These are phyloP conservation scores for Paratilapia polleni DNA, from an alignment of 2,113 vertebrate species.

Conservation along the genomic window DNA sequence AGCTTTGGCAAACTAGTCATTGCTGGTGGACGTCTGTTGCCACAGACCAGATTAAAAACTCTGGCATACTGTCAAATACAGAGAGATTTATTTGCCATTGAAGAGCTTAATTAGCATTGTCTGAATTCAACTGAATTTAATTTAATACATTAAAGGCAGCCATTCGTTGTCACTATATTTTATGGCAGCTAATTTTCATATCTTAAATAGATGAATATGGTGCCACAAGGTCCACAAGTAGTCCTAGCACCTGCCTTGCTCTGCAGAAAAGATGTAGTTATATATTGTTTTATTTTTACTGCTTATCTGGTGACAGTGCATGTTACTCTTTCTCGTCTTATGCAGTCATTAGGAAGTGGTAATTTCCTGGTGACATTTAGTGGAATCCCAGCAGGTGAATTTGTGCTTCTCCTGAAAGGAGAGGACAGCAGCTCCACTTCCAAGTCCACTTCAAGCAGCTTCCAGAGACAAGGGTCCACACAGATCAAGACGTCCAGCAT, in stretches of 20 bases:
- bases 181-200: background rate
- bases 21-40: too few species aligned
- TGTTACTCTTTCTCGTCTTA: background rate
- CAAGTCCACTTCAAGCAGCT: constrained; percentile 1
- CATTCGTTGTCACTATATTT: background rate
- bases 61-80: too few species aligned
- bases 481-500: constrained; percentile 67
- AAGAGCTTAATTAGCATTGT: too few species aligned
- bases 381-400: constrained; percentile 61
- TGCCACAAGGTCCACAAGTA: background rate
- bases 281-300: background rate
- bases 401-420: constrained; percentile 67
- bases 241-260: background rate
- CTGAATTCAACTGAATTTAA: too few species aligned
- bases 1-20: too few species aligned
- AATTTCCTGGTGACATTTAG: constrained; percentile 67
- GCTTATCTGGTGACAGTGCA: background rate
- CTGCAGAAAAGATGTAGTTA: background rate
- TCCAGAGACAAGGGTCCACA: constrained; percentile 77
- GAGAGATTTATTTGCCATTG: too few species aligned
- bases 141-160: too few species aligned
- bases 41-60: too few species aligned
- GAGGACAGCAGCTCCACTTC: constrained; percentile 30
- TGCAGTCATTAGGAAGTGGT: constrained; percentile 38
- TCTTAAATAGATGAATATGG: background rate